phyloP scores from a whole-genome alignment of 2,113 vertebrate species.

The Chinchilla lanigera region DNA sequence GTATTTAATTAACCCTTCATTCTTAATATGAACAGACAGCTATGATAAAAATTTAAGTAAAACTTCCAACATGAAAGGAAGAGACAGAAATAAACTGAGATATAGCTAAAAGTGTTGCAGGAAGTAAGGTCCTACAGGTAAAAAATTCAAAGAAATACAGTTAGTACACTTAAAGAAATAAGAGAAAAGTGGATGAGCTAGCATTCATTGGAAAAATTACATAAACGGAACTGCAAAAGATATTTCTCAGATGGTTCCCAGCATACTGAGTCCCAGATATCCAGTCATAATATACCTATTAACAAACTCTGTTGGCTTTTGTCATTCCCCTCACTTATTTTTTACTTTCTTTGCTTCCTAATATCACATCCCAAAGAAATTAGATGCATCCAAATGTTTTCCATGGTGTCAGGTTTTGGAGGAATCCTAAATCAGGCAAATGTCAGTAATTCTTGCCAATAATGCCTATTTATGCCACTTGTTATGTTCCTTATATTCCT shows the following conservation, averaged over 20 bases:
- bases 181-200: background rate
- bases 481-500: constrained; percentile 14
- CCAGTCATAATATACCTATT: background rate
- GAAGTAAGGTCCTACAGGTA: background rate
- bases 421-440: background rate
- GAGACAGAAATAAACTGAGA: constrained; percentile 24
- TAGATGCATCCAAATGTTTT: background rate
- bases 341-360: background rate
- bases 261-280: background rate
- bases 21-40: constrained; percentile 2
- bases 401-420: background rate
- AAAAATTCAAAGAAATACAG: background rate
- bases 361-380: background rate
- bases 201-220: background rate
- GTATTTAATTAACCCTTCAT: background rate
- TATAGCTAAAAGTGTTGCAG: background rate
- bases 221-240: background rate
- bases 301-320: background rate
- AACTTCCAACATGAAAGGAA: background rate
- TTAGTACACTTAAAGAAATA: constrained; percentile 35
- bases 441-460: background rate
- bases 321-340: background rate
- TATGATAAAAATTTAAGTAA: background rate
- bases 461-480: background rate
- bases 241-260: background rate